Evolutionary conservation across 2,113 vertebrate species (phyloP).

Genomic region (Notechis scutatus): DNA sequence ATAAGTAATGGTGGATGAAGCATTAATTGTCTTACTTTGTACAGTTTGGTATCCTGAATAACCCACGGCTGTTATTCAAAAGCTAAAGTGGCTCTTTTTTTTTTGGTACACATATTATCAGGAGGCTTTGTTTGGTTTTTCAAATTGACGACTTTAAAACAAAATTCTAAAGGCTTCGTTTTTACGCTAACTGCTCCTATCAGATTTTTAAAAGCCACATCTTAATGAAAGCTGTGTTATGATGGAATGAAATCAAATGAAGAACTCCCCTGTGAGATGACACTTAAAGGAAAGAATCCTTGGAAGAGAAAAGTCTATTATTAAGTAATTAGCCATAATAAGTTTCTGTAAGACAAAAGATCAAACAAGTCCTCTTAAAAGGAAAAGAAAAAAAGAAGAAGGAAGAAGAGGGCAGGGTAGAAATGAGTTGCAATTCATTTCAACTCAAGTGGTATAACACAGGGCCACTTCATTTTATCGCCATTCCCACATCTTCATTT

Average conservation of each 20-base stretch:
- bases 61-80: too few species aligned
- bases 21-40: neutral
- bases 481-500: neutral
- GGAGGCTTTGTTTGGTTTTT: neutral
- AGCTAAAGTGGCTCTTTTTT: neutral
- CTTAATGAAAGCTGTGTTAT: conserved; percentile 42
- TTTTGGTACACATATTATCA: neutral
- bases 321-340: conserved; percentile 64
- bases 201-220: conserved; percentile 21
- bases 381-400: neutral
- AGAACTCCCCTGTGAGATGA: conserved; percentile 11
- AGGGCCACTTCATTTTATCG: neutral
- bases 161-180: conserved; percentile 15
- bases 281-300: conserved; percentile 33
- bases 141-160: conserved; percentile 4
- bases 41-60: neutral
- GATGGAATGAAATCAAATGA: conserved; percentile 48
- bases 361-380: conserved; percentile 56
- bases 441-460: neutral
- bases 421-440: conserved; percentile 34
- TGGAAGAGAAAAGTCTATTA: conserved; percentile 34
- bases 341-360: conserved; percentile 57
- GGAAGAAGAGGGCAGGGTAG: neutral
- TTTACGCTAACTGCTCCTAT: conserved; percentile 37
- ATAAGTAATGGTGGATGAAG: neutral